Conservation (phyloP, 2,797 vertebrate species). For the Cossypha niveicapilla region DNA sequence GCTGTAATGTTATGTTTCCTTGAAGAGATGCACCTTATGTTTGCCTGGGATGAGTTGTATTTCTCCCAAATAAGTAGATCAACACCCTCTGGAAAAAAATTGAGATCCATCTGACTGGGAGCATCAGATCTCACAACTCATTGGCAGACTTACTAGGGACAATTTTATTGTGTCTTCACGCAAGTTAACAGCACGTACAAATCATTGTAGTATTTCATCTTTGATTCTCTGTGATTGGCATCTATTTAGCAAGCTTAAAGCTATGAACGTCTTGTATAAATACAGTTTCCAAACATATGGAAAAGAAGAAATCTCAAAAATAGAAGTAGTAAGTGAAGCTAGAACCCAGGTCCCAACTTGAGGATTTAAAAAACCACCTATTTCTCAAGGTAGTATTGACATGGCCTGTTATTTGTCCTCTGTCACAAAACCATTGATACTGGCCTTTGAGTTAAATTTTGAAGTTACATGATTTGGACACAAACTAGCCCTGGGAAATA, state of each 20-base stretch:
- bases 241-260: neutral
- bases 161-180: neutral
- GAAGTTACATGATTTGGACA: neutral
- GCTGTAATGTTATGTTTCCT: neutral
- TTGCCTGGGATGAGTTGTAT: neutral
- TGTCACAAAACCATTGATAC: neutral
- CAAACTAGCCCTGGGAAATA: neutral
- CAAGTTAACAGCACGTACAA: neutral
- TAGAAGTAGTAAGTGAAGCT: neutral
- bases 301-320: neutral
- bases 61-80: neutral
- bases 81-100: neutral
- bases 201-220: neutral
- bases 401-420: neutral
- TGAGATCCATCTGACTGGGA: neutral
- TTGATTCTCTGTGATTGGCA: neutral
- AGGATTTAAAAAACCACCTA: neutral
- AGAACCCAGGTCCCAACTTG: neutral
- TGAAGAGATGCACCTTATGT: neutral
- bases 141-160: neutral
- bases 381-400: neutral
- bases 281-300: neutral
- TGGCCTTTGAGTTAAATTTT: neutral
- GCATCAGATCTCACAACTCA: neutral
- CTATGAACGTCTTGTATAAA: neutral